Evolutionary conservation across 2,797 vertebrate species (phyloP).

Genomic region (Spea hammondii): DNA sequence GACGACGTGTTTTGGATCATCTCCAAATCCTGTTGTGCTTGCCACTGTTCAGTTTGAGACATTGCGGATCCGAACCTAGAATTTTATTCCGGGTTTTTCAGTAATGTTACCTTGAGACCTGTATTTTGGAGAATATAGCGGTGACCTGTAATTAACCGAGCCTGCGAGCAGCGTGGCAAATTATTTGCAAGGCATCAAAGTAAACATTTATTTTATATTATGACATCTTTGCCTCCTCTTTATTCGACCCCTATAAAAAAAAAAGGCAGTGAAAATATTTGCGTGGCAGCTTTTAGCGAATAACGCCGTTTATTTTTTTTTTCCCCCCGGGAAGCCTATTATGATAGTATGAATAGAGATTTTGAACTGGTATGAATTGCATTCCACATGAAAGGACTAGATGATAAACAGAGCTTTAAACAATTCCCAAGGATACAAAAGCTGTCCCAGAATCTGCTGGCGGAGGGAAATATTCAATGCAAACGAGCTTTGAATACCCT

Average conservation of each 20-base stretch:
- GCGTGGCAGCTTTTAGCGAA: slow-evolving; percentile 10
- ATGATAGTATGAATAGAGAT: slow-evolving; percentile 16
- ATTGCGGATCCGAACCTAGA: no score
- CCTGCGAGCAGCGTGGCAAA: slow-evolving; percentile 23
- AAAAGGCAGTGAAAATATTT: slow-evolving; percentile 25
- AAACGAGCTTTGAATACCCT: not conserved
- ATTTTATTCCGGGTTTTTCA: no score
- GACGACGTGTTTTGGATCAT: no score
- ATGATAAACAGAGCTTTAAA: slow-evolving; percentile 30
- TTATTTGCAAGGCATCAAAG: slow-evolving; percentile 32
- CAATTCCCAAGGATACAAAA: slow-evolving; percentile 21
- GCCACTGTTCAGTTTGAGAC: no score
- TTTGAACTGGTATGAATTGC: slow-evolving; percentile 23
- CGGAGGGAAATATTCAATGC: slow-evolving; percentile 4
- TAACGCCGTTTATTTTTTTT: slow-evolving; percentile 21
- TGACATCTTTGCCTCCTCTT: not conserved
- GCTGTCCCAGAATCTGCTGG: not conserved
- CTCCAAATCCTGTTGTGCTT: no score
- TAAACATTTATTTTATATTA: slow-evolving; percentile 9
- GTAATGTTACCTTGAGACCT: no score
- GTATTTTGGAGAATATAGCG: slow-evolving; percentile 14
- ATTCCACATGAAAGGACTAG: slow-evolving; percentile 2
- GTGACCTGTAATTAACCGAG: slow-evolving; percentile 40
- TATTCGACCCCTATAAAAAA: not conserved
- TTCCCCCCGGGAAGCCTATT: slow-evolving; percentile 12